Percentiles rank a stretch among this genome's conserved stretches.
These are phyloP conservation scores for Anolis carolinensis DNA, from an alignment of 2,113 vertebrate genomes.

Conservation along the genomic window DNA sequence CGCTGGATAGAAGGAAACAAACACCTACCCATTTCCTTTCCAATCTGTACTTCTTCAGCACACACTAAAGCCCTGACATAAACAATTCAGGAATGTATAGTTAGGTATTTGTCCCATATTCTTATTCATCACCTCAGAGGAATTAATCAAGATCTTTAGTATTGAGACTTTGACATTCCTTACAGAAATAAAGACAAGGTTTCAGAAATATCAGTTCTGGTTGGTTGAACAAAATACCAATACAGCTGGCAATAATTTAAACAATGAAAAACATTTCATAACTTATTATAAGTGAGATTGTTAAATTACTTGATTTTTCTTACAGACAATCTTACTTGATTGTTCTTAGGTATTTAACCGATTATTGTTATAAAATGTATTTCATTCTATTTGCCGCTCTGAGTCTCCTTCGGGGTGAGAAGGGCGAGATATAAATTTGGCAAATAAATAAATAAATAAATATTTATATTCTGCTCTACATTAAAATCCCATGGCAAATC, in stretches of 20 bases:
- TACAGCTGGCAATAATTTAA: background rate
- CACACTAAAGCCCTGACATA: background rate
- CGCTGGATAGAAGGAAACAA: background rate
- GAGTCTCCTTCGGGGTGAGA: no score
- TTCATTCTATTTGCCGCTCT: no score
- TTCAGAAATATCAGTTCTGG: conserved; percentile 1
- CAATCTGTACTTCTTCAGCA: background rate
- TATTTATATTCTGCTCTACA: no score
- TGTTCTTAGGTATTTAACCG: background rate
- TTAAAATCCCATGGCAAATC: no score
- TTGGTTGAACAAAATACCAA: background rate
- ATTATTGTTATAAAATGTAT: no score
- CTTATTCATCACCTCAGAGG: background rate
- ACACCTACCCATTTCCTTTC: background rate
- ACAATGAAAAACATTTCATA: background rate
- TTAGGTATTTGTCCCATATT: background rate
- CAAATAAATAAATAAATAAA: no score
- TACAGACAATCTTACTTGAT: background rate
- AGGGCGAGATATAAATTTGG: no score
- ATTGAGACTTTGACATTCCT: background rate
- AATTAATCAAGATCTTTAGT: background rate
- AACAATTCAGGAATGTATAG: background rate
- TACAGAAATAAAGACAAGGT: background rate
- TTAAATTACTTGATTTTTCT: background rate
- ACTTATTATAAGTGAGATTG: no score